Percentiles rank a stretch among this genome's conserved stretches.
Evolutionary conservation across 2,797 vertebrate genomes (phyloP).

Genomic region (Menidia menidia): DNA sequence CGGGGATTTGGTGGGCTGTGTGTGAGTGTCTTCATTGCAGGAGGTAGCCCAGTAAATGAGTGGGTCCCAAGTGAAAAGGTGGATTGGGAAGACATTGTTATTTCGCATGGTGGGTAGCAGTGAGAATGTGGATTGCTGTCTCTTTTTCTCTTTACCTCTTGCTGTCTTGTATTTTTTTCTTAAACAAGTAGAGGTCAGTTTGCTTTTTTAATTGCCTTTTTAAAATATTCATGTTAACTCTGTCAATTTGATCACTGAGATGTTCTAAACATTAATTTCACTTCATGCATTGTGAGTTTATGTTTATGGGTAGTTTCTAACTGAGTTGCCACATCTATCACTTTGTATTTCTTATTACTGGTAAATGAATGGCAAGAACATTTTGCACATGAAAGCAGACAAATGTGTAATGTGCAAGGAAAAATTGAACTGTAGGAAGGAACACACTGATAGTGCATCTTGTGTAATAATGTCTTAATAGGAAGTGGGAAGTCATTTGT

Average conservation of each 20-base stretch:
- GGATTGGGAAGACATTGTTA: conserved; percentile 62
- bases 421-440: neutral
- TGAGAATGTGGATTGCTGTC: conserved; percentile 10
- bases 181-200: neutral
- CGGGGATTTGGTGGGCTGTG: conserved; percentile 55
- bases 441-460: neutral
- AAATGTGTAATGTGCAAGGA: neutral
- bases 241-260: neutral
- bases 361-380: neutral
- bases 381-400: neutral
- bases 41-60: conserved; percentile 62
- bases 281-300: neutral
- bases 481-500: conserved; percentile 11
- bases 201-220: neutral
- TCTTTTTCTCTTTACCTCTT: conserved; percentile 26
- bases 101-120: conserved; percentile 47
- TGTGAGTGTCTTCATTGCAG: conserved; percentile 29
- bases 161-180: neutral
- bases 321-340: neutral
- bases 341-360: neutral
- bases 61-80: conserved; percentile 61
- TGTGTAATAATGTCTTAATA: conserved; percentile 5
- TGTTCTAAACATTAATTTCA: conserved; percentile 4
- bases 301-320: neutral
- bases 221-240: neutral